Conservation (phyloP, 1,140 invertebrate genomes). For the Lithobius niger region DNA sequence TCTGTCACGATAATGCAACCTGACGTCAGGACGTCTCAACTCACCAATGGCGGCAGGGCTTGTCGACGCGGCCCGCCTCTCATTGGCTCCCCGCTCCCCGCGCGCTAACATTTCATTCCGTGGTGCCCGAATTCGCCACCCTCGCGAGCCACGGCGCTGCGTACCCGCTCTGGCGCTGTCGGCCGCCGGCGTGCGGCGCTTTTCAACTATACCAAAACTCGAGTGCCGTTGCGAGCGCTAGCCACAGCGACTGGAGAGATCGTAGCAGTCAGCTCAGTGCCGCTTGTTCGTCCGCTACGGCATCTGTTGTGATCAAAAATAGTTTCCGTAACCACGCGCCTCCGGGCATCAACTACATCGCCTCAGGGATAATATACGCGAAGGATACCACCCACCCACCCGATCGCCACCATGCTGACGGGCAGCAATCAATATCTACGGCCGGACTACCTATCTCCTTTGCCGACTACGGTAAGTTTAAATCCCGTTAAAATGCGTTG, state of each 20-base stretch:
- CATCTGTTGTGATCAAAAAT: background rate
- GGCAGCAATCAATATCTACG: conserved; percentile 83
- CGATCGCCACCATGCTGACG: conserved; percentile 59
- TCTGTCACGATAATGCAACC: conserved; percentile 8
- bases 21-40: background rate
- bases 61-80: background rate
- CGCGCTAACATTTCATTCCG: background rate
- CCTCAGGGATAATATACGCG: background rate
- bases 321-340: background rate
- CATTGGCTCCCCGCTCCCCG: background rate
- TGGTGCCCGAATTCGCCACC: too few species aligned
- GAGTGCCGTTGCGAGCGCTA: background rate
- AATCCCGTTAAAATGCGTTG: background rate
- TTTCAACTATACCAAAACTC: background rate
- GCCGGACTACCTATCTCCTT: conserved; percentile 80
- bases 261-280: background rate
- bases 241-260: background rate
- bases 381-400: background rate
- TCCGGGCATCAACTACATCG: background rate
- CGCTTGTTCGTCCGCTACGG: background rate
- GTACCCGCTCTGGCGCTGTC: background rate
- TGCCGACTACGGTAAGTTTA: conserved; percentile 72
- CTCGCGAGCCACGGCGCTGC: background rate
- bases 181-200: background rate
- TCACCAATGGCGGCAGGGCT: background rate